Evolutionary conservation across 2,113 vertebrate genomes (phyloP), one percentile per base, ranked within the genome.

Genomic region (Acanthisitta chloris): DNA sequence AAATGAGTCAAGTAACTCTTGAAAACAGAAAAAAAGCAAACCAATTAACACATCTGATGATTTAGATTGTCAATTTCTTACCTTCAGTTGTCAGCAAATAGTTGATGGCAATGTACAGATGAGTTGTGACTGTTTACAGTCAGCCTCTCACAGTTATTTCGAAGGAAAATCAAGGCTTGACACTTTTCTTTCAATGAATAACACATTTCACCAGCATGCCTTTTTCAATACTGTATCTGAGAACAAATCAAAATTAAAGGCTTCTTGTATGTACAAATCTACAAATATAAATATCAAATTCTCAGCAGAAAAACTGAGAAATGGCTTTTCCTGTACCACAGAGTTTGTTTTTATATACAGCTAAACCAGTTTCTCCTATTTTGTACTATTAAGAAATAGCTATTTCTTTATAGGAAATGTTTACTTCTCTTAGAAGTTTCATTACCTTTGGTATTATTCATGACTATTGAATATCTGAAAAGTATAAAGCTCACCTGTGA

Each of bases 231-330:
- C 46, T 77, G 17, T 65, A 59, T 57, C 43, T 78, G 59, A 82
- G 29, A 95, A 80, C 12, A 92, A 95, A 93, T 74, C 18, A 95
- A 77, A 81, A 84, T 72, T 86, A 64, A 79, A 86, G 29, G 59
- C 10, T 29, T n/a, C 6, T 70, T 42, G 8, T 25, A 58, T 28
- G 51, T 12, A 81, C 8, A 95, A 85, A 79, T 59, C 82, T 73
- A 29, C 38, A 52, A 31, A 78, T 14, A 59, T 69, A 96, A 74
- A 40, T 45, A 71, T 36, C 14, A 85, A 51, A 85, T 64, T 66
- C 52, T 59, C 46, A 59, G 15, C 28, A 70, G 34, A 72, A 88
- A 91, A 79, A 51, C 0, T 58, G n/a, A 71, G 11, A 34, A 36
- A 77, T 67, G 8, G 24, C 6, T 70, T 83, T 65, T 59, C 5